A percentile compares a stretch with the other conserved stretches of the same genome.
These are phyloP conservation scores for Poeciliopsis turrubarensis DNA, from an alignment of 2,113 vertebrate species.

Conservation along the genomic window DNA sequence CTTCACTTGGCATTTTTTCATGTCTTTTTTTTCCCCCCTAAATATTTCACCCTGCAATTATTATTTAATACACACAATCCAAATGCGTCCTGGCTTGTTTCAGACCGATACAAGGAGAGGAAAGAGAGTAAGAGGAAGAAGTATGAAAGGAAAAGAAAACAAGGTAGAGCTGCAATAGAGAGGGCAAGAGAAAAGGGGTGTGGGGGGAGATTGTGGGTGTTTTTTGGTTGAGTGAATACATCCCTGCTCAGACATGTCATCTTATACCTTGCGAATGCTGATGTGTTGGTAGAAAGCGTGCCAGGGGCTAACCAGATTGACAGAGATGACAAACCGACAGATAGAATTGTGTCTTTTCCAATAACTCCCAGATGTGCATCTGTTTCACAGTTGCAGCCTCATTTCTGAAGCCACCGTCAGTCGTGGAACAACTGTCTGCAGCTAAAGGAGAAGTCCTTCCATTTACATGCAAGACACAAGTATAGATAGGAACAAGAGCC, in stretches of 20 bases:
- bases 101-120: slow-evolving; percentile 35
- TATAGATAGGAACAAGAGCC: not conserved
- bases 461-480: slow-evolving; percentile 17
- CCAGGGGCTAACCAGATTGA: slow-evolving; percentile 53
- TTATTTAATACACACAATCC: slow-evolving; percentile 74
- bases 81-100: slow-evolving; percentile 69
- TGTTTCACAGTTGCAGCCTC: slow-evolving; percentile 51
- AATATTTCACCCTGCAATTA: slow-evolving; percentile 80
- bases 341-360: slow-evolving; percentile 50
- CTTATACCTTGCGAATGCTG: slow-evolving; percentile 32
- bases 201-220: slow-evolving; percentile 35
- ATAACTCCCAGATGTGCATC: slow-evolving; percentile 61
- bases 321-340: slow-evolving; percentile 47
- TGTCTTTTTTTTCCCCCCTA: slow-evolving; percentile 63
- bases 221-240: slow-evolving; percentile 43
- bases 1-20: slow-evolving; percentile 59
- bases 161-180: slow-evolving; percentile 12
- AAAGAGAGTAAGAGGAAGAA: slow-evolving; percentile 38
- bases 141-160: slow-evolving; percentile 23
- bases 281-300: slow-evolving; percentile 40
- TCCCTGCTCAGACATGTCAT: slow-evolving; percentile 56
- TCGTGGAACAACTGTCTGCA: slow-evolving; percentile 41
- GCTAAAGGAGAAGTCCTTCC: slow-evolving; percentile 31
- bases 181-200: not conserved
- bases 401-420: slow-evolving; percentile 13